Evolutionary conservation across 2,113 vertebrate genomes (phyloP), one percentile per base, ranked within the genome.

Genomic region (Epinephelus lanceolatus): DNA sequence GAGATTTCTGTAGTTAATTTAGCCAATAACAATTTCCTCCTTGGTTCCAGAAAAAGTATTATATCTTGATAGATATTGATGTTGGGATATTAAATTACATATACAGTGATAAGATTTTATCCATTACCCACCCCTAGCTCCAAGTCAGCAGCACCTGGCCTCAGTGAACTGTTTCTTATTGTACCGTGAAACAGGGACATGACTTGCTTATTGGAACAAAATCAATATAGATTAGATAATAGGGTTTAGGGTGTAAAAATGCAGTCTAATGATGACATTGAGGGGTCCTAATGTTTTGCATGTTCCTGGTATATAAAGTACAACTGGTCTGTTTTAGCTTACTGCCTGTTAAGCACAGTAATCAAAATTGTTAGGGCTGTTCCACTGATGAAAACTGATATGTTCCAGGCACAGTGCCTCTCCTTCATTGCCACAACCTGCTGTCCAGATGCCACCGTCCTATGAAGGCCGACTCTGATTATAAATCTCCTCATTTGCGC

Each of bases 401-500:
- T 76, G 21, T n/a, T 40, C 21, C 45, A 18, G 61, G 18, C 6
- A 11, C 62, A 19, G 9, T 18, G 33, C 45, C 37, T 76, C 53
- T 72, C 53, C 33, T 27, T 76, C 18, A 75, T 66, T 40, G 49
- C 60, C 60, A 19, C 72, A 80, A 61, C 78, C 75, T 33, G 55
- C 63, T 23, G 52, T 81, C 73, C 87, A 90, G 75, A 76, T 89
- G 72, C 60, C 68, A 23, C 17, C n/a, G 19, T 65, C 68, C 83
- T 60, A 55, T 87, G 40, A 88, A 85, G 66, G 45, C 67, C 0
- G 55, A 62, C 37, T 23, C 57, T 7, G 30, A 83, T 83, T 71
- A 83, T 78, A 87, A 80, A 86, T 88, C 81, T 88, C 4, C n/a
- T 77, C 59, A 76, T 86, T 87, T 67, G 61, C 27, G 23, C 68